Percentiles rank a stretch among this genome's conserved stretches.
Evolutionary conservation across 2,888 invertebrate genomes (phyloP).

Genomic region (Tupiocoris notatus): DNA sequence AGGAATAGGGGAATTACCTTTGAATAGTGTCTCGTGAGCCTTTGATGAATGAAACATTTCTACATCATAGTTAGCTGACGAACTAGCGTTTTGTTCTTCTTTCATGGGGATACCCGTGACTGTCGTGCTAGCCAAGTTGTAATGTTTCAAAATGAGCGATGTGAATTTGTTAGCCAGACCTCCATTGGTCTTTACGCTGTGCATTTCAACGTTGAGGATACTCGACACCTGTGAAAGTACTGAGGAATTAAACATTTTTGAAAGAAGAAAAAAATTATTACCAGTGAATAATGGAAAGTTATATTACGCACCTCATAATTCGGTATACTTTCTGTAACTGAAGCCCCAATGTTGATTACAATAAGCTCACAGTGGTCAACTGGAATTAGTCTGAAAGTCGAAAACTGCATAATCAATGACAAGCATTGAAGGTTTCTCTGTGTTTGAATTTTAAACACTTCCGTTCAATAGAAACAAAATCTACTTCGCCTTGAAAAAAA

Average conservation of each 20-base stretch:
- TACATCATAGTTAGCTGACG: constrained; percentile 97
- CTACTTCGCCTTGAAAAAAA: too few species aligned
- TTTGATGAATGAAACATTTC: constrained; percentile 88
- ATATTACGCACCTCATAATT: constrained; percentile 62
- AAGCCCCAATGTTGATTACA: constrained; percentile 83
- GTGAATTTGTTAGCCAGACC: constrained; percentile 72
- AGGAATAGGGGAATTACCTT: too few species aligned
- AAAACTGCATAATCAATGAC: constrained; percentile 10
- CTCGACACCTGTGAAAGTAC: constrained; percentile 67
- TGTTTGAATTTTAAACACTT: too few species aligned
- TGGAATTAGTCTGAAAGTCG: constrained; percentile 58
- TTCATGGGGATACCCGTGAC: constrained; percentile 99
- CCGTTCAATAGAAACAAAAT: too few species aligned
- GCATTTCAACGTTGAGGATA: constrained; percentile 74
- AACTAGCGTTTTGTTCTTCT: constrained; percentile 97
- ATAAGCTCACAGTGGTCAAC: constrained; percentile 88
- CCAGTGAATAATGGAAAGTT: too few species aligned
- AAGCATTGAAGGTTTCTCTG: too few species aligned
- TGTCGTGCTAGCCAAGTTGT: constrained; percentile 89
- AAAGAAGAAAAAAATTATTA: too few species aligned
- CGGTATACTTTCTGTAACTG: constrained; percentile 57
- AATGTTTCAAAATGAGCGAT: constrained; percentile 77
- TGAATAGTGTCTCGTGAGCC: constrained; percentile 79
- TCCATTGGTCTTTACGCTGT: constrained; percentile 70
- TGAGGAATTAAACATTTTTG: too few species aligned